Conservation (phyloP, 2,888 invertebrate species). For the Drosophila algonquin region DNA sequence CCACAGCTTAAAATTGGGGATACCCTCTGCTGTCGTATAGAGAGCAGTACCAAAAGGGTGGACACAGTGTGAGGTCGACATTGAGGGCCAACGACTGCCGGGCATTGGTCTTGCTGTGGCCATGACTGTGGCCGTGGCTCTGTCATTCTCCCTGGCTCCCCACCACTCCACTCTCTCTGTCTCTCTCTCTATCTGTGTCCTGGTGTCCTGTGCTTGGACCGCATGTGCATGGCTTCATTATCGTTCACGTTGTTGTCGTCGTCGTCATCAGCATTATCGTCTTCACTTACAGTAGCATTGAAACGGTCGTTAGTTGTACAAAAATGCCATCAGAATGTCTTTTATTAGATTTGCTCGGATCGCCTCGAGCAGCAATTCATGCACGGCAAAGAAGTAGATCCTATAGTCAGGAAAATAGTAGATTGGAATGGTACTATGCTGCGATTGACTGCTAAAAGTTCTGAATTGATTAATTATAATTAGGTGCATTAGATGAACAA, state of each 20-base stretch:
- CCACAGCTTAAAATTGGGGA: not conserved
- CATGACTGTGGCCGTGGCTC: constrained; percentile 60
- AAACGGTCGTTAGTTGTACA: constrained; percentile 51
- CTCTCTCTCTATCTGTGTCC: not conserved
- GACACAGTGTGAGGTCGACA: constrained; percentile 8
- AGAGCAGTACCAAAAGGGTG: constrained; percentile 25
- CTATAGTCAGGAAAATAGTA: not conserved
- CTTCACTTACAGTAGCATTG: constrained; percentile 43
- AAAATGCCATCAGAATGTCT: constrained; percentile 54
- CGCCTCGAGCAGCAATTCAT: constrained; percentile 30
- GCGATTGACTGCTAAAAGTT: not conserved
- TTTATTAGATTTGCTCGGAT: constrained; percentile 42
- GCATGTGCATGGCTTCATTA: constrained; percentile 74
- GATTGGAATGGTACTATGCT: not conserved
- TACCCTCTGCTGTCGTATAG: not conserved
- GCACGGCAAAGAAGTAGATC: constrained; percentile 10
- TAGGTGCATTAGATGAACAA: no score
- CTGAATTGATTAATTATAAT: not conserved
- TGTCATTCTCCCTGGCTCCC: constrained; percentile 19
- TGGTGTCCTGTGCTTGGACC: constrained; percentile 12
- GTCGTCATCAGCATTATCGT: constrained; percentile 53
- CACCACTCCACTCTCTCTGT: not conserved
- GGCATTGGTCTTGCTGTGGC: constrained; percentile 68
- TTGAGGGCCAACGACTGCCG: constrained; percentile 20
- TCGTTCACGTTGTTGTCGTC: constrained; percentile 50